phyloP scores from a whole-genome alignment of 2,888 invertebrate species.

The Cryptosula pallasiana region DNA sequence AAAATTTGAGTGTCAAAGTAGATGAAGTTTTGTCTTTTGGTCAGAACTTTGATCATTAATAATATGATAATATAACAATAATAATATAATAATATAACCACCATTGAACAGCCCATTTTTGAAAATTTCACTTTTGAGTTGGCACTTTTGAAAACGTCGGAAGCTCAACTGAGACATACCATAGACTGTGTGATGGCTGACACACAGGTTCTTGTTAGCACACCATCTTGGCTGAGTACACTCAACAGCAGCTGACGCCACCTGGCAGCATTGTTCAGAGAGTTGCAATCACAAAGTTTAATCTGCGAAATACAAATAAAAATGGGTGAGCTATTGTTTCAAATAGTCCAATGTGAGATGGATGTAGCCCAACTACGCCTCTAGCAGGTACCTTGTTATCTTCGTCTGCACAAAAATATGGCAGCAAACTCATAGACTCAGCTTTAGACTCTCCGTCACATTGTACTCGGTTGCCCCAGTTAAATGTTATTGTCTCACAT shows the following conservation, averaged over 20 bases:
- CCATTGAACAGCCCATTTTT: too few species aligned
- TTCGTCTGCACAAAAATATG: background rate
- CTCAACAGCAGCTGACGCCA: background rate
- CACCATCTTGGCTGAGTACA: background rate
- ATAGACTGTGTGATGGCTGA: background rate
- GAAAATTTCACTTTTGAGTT: too few species aligned
- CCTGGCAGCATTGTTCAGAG: background rate
- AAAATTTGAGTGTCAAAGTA: too few species aligned
- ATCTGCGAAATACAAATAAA: too few species aligned
- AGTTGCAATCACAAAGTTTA: background rate
- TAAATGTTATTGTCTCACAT: conserved; percentile 15
- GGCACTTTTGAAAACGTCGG: too few species aligned
- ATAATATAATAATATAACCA: too few species aligned
- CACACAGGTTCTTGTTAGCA: background rate
- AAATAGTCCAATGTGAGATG: background rate
- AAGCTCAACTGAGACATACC: too few species aligned
- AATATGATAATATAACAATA: too few species aligned
- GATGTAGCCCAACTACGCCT: background rate
- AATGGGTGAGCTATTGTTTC: too few species aligned
- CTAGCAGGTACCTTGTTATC: background rate
- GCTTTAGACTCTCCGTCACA: background rate
- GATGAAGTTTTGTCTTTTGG: too few species aligned
- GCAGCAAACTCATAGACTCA: background rate
- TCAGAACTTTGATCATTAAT: too few species aligned
- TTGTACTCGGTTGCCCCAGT: background rate